Base-by-base conservation (phyloP, 2,888 invertebrate genomes). In the Polia nebulosa region DNA sequence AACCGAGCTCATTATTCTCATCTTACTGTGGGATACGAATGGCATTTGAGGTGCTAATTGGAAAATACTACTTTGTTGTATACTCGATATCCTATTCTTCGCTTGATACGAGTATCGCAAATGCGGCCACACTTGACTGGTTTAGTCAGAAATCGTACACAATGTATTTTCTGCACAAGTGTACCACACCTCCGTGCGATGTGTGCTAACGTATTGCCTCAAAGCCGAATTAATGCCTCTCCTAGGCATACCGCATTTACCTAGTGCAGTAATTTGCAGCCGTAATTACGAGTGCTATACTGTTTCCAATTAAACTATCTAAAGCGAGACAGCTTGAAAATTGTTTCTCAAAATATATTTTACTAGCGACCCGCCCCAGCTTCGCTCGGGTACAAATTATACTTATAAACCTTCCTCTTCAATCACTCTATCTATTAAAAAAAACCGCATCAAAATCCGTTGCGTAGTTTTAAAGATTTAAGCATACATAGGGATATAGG, bases 11-110 rank as follows among this genome's bases (percentile, higher is more conserved):
- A 78, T 86, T 86, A 83, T 72, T 81, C 70, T 74, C 57, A 75
- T 72, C 64, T 84, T 68, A 81, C 84, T 87, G 85, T 89, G 87
- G 82, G 88, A 88, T 71, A 78, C 81, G 68, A 76, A 81, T 84
- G 88, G 83, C 84, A 85, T 88, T 87, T 85, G 69, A 85, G 78
- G 84, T 85, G 85, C 78, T 88, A 87, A 88, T 88, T 87, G 80
- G 65, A 83, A 76, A 79, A 78, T 78, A 74, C 53, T 72, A 72
- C 73, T 72, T 56, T 59, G 63, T 76, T 72, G 55, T 72, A 52
- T 69, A 63, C 62, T 68, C 58, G 55, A 64, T 72, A 74, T 65
- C 29, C 51, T 72, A 29, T 78, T 65, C 65, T 74, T 49, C 39
- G 59, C 56, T 76, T 47, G 47, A 47, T 57, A n/a, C n/a, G n/a